Conservation (phyloP, 2,888 invertebrate genomes). For the Chrysolina haemoptera region DNA sequence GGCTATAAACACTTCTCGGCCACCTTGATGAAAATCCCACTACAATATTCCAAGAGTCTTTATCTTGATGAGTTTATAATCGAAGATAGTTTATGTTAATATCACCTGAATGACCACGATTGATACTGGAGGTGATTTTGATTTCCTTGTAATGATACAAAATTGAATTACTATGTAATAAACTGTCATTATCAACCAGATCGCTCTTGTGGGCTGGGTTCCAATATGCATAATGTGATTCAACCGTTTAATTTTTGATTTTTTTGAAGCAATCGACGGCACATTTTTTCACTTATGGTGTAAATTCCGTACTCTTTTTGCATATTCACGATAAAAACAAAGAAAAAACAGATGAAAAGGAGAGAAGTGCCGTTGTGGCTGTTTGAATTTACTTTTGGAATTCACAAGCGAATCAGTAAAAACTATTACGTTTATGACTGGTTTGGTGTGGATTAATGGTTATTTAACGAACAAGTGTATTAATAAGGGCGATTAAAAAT, state of each 20-base stretch:
- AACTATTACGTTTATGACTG: no score
- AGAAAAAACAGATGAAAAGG: no score
- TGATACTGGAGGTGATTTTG: constrained; percentile 17
- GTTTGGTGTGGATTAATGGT: no score
- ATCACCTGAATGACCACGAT: neutral
- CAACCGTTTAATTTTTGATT: neutral
- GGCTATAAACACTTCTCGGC: neutral
- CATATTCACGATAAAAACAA: neutral
- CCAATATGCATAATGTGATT: constrained; percentile 20
- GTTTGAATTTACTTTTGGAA: no score
- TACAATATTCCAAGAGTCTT: constrained; percentile 1
- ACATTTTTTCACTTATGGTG: constrained; percentile 1
- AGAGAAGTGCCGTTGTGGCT: no score
- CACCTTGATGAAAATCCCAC: constrained; percentile 13
- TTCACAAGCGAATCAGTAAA: no score
- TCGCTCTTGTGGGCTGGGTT: constrained; percentile 16
- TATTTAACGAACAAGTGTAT: no score
- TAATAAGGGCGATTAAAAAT: no score
- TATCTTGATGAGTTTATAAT: constrained; percentile 24
- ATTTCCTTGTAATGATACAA: constrained; percentile 23
- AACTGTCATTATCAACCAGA: constrained; percentile 16
- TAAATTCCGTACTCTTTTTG: neutral
- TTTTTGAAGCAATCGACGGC: neutral
- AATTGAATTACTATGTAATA: constrained; percentile 19
- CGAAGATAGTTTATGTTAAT: constrained; percentile 10